A percentile compares a stretch with the other conserved stretches of the same genome.
phyloP scores from a whole-genome alignment of 2,797 vertebrate species.

The Merluccius polli region DNA sequence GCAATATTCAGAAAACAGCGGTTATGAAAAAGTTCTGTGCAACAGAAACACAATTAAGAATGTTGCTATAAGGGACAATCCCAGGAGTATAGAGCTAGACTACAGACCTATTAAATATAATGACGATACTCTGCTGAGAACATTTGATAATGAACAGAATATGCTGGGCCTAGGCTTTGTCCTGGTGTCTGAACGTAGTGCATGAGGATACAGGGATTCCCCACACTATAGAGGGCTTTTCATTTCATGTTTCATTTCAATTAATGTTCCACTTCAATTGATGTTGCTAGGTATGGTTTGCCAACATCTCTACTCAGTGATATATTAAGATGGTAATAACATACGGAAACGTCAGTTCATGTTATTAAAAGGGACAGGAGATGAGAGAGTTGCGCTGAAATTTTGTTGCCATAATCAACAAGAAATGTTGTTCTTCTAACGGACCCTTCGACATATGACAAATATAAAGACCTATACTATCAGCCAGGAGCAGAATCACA shows the following conservation, averaged over 20 bases:
- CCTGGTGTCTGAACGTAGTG: not conserved
- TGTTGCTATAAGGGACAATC: not conserved
- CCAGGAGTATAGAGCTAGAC: not conserved
- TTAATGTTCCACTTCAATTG: not conserved
- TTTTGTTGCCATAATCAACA: not conserved
- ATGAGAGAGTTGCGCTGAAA: not conserved
- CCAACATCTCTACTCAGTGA: not conserved
- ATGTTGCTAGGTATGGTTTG: not conserved
- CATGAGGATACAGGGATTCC: not conserved
- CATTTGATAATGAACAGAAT: not conserved
- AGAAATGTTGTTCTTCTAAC: not conserved
- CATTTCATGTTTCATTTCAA: not conserved
- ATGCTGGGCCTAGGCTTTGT: not conserved
- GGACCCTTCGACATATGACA: not conserved
- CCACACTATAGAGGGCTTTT: not conserved
- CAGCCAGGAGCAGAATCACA: not conserved
- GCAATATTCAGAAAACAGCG: not conserved
- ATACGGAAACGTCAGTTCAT: not conserved
- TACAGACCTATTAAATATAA: slow-evolving; percentile 3
- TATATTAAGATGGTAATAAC: not conserved
- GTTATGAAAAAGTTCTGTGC: not conserved
- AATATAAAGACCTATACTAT: not conserved
- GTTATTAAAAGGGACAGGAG: not conserved
- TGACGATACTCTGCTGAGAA: not conserved
- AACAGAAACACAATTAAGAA: not conserved